Evolutionary conservation across 2,888 invertebrate genomes (phyloP), one percentile per base, ranked within the genome.

Genomic region (Microplitis deprimator): DNA sequence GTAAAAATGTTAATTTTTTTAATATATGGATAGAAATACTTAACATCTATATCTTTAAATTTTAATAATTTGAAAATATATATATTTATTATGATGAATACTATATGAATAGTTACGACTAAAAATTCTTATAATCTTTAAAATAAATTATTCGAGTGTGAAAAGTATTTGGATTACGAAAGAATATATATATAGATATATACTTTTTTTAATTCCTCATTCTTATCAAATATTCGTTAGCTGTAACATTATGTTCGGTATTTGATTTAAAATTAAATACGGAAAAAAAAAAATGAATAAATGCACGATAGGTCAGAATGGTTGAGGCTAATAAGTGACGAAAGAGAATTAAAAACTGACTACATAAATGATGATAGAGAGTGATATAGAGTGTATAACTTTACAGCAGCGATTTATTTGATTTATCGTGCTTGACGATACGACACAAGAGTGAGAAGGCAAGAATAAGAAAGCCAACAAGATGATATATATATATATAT

Each of bases 391-490:
- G 68, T 59, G 29, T 40, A 64, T 20, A n/a, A 41, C 29, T 70
- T 39, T 64, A 60, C 20, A 41, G 59, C 40, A 13, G 61, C 39
- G n/a, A 69, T 39, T 60, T 68, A 72, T 60, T 72, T 75, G 50
- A 61, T 68, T 75, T 59, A 70, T 75, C 70, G 41, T 29, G 29
- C 29, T 29, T 29, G 29, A 29, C 29, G 29, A 29, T 29, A 29
- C 29, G 29, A 29, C 29, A 70, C n/a, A 20, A 20, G 62, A 41
- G 61, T 71, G 77, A 73, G 69, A 68, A 75, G 78, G 73, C 77
- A 77, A 74, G 74, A 68, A 16, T 65, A 38, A 17, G 68, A 75
- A 80, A 77, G 77, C 29, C 29, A 29, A 29, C 29, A 29, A 29
- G 29, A 29, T 20, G 20, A 20, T 20, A 20, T 20, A 20, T 20